phyloP scores from a whole-genome alignment of 2,888 invertebrate species.

The Ceramica pisi region DNA sequence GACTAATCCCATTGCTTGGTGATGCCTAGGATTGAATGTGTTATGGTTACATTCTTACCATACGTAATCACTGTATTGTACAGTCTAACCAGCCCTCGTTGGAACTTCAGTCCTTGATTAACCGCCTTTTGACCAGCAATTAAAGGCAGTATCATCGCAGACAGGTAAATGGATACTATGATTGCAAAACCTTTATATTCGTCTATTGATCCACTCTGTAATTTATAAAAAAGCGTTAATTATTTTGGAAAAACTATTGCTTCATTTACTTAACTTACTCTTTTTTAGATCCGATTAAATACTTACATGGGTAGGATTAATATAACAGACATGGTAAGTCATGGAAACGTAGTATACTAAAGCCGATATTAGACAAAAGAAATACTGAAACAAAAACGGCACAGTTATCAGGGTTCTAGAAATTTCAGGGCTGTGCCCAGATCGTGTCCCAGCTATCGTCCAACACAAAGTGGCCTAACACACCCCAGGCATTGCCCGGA shows the following conservation, averaged over 20 bases:
- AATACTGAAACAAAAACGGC: conserved; percentile 16
- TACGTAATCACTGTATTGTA: conserved; percentile 19
- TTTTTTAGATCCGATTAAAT: background rate
- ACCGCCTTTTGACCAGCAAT: conserved; percentile 24
- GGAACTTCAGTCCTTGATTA: conserved; percentile 13
- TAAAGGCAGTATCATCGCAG: background rate
- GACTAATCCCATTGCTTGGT: too few relatives aligned
- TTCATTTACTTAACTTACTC: too few relatives aligned
- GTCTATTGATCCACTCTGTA: background rate
- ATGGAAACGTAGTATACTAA: conserved; percentile 8
- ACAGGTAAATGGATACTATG: background rate
- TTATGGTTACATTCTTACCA: conserved; percentile 1
- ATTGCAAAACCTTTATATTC: background rate
- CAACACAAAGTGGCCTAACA: too few relatives aligned
- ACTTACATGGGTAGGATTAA: conserved; percentile 9
- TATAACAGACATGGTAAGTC: conserved; percentile 15
- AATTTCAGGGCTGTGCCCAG: too few relatives aligned
- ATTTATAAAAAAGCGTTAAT: background rate
- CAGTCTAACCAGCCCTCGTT: background rate
- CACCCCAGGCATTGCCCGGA: too few relatives aligned
- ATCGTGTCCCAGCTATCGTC: too few relatives aligned
- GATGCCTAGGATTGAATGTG: too few relatives aligned
- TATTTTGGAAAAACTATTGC: background rate
- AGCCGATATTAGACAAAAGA: conserved; percentile 6
- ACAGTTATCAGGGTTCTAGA: background rate